These are phyloP conservation scores for Melipona quadrifasciata DNA, from an alignment of 1,140 invertebrate genomes.

Conservation along the genomic window DNA sequence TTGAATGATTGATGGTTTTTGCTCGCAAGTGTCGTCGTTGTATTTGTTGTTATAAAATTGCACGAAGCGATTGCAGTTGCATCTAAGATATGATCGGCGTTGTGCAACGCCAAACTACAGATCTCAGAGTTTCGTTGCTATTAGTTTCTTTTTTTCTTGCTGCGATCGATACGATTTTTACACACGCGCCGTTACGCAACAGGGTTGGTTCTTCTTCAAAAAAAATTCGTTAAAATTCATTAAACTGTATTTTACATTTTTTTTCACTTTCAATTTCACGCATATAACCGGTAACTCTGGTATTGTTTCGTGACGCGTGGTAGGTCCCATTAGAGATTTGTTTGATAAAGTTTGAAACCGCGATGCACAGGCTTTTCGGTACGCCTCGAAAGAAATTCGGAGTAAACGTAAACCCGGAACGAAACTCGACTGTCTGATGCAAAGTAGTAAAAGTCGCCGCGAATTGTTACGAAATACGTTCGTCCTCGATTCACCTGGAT, in stretches of 20 bases:
- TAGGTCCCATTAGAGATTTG: neutral
- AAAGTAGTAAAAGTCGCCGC: conserved; percentile 24
- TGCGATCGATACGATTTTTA: neutral
- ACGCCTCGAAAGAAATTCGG: neutral
- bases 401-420: neutral
- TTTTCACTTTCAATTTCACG: conserved; percentile 1
- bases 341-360: neutral
- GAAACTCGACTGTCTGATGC: neutral
- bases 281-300: neutral
- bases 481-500: neutral
- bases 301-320: conserved; percentile 8
- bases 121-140: neutral
- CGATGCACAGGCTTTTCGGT: too few relatives aligned
- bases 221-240: neutral
- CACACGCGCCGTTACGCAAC: neutral
- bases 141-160: neutral
- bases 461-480: neutral
- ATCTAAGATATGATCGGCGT: neutral
- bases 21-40: neutral
- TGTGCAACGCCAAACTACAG: neutral
- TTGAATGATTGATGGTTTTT: neutral
- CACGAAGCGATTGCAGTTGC: neutral
- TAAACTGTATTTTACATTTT: neutral
- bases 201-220: neutral
- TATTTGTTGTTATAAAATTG: neutral